phyloP scores from a whole-genome alignment of 2,888 invertebrate genomes.

The Diabrotica balteata region DNA sequence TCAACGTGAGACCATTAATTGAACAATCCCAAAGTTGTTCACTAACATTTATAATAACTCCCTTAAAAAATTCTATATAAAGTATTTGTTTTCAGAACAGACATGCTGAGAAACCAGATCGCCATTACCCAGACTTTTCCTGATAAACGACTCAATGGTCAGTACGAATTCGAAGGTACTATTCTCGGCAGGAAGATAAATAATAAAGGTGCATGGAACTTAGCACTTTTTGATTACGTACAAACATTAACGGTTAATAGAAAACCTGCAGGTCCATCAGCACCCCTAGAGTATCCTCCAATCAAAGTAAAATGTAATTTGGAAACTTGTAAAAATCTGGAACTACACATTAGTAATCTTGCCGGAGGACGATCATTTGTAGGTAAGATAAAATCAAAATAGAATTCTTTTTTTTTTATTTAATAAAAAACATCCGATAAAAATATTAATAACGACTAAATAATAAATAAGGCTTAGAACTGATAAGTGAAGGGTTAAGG shows the following conservation, averaged over 20 bases:
- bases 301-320: slow-evolving; percentile 75
- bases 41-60: too few species aligned
- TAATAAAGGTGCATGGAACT: slow-evolving; percentile 77
- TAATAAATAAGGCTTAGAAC: too few species aligned
- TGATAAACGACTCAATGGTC: slow-evolving; percentile 76
- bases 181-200: slow-evolving; percentile 68
- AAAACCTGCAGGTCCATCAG: slow-evolving; percentile 59
- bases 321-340: slow-evolving; percentile 77
- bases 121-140: slow-evolving; percentile 85
- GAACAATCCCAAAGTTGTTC: too few species aligned
- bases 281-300: slow-evolving; percentile 50
- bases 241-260: slow-evolving; percentile 72
- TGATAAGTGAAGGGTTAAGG: too few species aligned
- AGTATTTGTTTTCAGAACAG: slow-evolving; percentile 63
- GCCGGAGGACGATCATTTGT: slow-evolving; percentile 71
- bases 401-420: too few species aligned
- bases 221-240: slow-evolving; percentile 72
- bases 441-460: too few species aligned
- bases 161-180: slow-evolving; percentile 70
- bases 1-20: too few species aligned
- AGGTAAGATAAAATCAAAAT: slow-evolving; percentile 59
- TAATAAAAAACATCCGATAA: too few species aligned
- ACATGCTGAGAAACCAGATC: slow-evolving; percentile 69
- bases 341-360: slow-evolving; percentile 78
- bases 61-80: too few species aligned